phyloP scores from a whole-genome alignment of 2,113 vertebrate genomes.

The Cynocephalus volans region DNA sequence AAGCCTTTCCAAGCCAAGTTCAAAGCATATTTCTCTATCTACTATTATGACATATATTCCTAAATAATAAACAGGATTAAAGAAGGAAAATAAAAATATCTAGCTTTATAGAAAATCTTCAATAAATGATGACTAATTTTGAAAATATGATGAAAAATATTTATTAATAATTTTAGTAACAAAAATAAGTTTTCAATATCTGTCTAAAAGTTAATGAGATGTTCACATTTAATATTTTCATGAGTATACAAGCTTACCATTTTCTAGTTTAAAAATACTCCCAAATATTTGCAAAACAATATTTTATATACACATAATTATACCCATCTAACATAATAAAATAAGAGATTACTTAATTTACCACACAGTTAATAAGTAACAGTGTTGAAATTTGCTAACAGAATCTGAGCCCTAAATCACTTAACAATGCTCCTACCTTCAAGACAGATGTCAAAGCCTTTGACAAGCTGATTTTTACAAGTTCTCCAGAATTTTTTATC shows the following conservation, averaged over 20 bases:
- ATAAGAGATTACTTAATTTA: neutral
- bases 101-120: neutral
- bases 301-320: conserved; percentile 21
- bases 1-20: conserved; percentile 64
- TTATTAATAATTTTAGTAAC: neutral
- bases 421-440: neutral
- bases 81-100: neutral
- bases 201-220: neutral
- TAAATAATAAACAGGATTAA: conserved; percentile 55
- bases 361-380: neutral
- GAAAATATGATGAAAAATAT: conserved; percentile 30
- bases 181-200: conserved; percentile 2
- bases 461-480: neutral
- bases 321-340: neutral
- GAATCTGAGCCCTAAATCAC: neutral
- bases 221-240: conserved; percentile 1
- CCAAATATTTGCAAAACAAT: conserved; percentile 23
- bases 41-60: neutral
- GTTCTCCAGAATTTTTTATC: conserved; percentile 12
- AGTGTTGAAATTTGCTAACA: neutral
- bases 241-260: neutral
- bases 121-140: neutral
- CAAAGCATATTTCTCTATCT: conserved; percentile 55
- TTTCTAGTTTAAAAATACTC: neutral
- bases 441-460: neutral